These are phyloP conservation scores for Molossus alvarezi DNA, from an alignment of 2,797 vertebrate genomes.

Conservation along the genomic window DNA sequence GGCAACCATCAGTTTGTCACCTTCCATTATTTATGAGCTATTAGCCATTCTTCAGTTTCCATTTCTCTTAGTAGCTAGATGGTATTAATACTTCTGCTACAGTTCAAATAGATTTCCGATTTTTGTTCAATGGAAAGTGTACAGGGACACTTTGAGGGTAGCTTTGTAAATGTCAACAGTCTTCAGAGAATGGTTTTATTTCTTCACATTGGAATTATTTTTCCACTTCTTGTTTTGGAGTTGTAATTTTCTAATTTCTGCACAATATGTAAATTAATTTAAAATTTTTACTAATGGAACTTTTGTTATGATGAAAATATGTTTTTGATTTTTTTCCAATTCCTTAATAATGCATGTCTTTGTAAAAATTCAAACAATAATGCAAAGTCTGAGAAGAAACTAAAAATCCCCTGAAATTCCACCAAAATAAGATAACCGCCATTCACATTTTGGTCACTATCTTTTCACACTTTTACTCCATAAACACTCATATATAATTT, in stretches of 20 bases:
- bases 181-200: constrained; percentile 79
- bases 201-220: constrained; percentile 82
- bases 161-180: constrained; percentile 69
- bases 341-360: constrained; percentile 49
- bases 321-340: constrained; percentile 32
- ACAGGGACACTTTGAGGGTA: constrained; percentile 51
- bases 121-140: background rate
- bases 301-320: constrained; percentile 63
- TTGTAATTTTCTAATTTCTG: constrained; percentile 64
- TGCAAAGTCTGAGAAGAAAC: constrained; percentile 55
- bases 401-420: constrained; percentile 63
- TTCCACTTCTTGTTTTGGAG: constrained; percentile 66
- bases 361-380: constrained; percentile 57
- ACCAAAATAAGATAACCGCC: constrained; percentile 45
- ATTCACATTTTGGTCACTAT: background rate
- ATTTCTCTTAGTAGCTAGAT: constrained; percentile 45
- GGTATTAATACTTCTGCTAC: background rate
- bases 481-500: constrained; percentile 43
- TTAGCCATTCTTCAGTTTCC: constrained; percentile 47
- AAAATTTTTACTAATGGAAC: constrained; percentile 32
- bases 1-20: no score
- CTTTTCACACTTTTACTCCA: constrained; percentile 13
- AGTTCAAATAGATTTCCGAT: constrained; percentile 39
- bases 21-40: constrained; percentile 18
- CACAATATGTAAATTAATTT: constrained; percentile 67